Base-by-base conservation (phyloP, 2,113 vertebrate species). In the Mus spicilegus region DNA sequence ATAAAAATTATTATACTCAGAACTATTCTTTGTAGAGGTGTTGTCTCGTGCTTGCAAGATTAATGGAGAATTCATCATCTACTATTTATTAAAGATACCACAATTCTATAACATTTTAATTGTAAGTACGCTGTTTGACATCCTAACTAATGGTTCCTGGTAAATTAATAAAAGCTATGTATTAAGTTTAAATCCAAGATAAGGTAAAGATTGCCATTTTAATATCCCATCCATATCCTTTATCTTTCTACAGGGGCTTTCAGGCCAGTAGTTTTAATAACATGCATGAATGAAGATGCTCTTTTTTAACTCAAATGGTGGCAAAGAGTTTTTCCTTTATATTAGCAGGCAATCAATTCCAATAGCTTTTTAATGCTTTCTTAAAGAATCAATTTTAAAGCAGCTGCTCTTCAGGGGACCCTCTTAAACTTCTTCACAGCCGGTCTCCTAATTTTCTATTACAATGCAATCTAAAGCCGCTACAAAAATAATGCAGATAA, bases 401-500 rank as follows among this genome's bases (percentile, higher is more conserved):
- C 98, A 99, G 98, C 98, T 97, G 93, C 98, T 99, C 98, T 99
- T 99, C 98, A 98, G 98, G 98, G 98, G 98, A 99, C 98, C 98
- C 93, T 98, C 98, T 98, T 98, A 97, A 98, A 98, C 98, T 98
- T 99, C 98, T 98, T 98, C 98, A 98, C 97, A 98, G 98, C 95
- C 97, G 82, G 98, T 98, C 97, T 98, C 98, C 98, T 99, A 99
- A 99, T 99, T 99, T 99, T 98, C 98, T 98, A 98, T 98, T 99
- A 98, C 98, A 98, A 98, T 98, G 98, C 98, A 98, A 99, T 99
- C 98, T 98, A 98, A 98, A 98, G 96, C 98, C 98, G 98, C 98
- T 98, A 98, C 98, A 98, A 99, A 99, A 99, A 99, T 99, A 99
- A 99, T 99, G 98, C 99, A 99, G 99, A 99, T 99, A 99, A 99